Percentiles rank a stretch among this genome's conserved stretches.
Evolutionary conservation across 2,113 vertebrate genomes (phyloP).

Genomic region (Ptyas mucosa): DNA sequence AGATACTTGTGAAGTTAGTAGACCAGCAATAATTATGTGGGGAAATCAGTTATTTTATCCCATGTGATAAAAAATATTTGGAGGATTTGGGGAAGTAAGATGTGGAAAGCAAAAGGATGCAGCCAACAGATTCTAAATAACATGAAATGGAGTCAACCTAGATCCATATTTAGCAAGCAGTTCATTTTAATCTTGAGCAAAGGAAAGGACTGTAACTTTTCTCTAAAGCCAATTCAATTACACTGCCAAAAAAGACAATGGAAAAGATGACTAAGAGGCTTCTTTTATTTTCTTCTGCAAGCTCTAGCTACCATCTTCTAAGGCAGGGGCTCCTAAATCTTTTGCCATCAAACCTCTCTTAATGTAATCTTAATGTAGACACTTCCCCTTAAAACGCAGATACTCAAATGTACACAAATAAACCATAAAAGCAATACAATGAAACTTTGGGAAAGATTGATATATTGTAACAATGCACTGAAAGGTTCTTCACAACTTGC

Average conservation of each 20-base stretch:
- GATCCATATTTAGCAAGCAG: background rate
- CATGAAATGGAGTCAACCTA: background rate
- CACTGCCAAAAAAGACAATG: background rate
- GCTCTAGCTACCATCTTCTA: background rate
- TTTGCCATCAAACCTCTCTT: background rate
- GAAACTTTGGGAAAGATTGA: background rate
- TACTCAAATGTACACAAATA: background rate
- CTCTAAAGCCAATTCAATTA: background rate
- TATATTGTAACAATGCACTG: background rate
- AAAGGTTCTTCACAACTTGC: background rate
- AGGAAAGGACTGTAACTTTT: background rate
- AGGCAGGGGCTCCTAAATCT: background rate
- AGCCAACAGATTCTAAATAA: background rate
- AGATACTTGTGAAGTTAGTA: background rate
- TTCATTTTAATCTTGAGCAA: background rate
- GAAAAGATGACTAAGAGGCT: background rate
- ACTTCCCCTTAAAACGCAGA: background rate
- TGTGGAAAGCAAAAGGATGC: background rate
- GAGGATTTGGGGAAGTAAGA: background rate
- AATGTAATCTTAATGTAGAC: background rate
- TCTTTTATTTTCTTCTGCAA: background rate
- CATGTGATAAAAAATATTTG: background rate
- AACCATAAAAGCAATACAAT: background rate
- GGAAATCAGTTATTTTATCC: background rate
- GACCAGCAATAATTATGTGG: background rate